phyloP scores from a whole-genome alignment of 2,797 vertebrate species.

The Gambusia yucatana region DNA sequence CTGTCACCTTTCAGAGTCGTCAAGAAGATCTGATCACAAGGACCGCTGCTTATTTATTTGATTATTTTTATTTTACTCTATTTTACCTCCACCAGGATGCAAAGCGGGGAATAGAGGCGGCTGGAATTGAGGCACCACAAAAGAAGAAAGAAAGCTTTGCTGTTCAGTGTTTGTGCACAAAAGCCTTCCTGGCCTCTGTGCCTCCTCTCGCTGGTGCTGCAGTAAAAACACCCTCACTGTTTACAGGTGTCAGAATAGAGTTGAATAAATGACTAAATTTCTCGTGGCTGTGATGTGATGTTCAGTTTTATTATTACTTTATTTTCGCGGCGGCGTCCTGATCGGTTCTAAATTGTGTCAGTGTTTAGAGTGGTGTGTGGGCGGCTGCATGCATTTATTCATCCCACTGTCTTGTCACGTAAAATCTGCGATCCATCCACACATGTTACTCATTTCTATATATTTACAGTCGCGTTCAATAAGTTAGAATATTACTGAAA shows the following conservation, averaged over 20 bases:
- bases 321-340: conserved; percentile 4
- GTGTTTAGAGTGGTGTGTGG: conserved; percentile 23
- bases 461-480: background rate
- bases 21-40: conserved; percentile 74
- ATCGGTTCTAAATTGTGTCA: conserved; percentile 33
- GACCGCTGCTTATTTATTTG: conserved; percentile 18
- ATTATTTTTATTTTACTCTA: conserved; percentile 1
- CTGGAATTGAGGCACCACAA: conserved; percentile 15
- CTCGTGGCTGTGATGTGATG: conserved; percentile 24
- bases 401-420: conserved; percentile 33
- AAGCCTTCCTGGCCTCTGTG: conserved; percentile 2
- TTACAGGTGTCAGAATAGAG: conserved; percentile 11
- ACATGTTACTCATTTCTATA: background rate
- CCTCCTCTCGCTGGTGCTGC: background rate
- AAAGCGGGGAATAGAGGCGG: conserved; percentile 14
- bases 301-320: background rate
- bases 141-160: conserved; percentile 9
- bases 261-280: conserved; percentile 21
- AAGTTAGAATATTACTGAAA: background rate
- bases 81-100: conserved; percentile 18
- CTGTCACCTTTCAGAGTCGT: conserved; percentile 88
- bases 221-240: conserved; percentile 19
- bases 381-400: conserved; percentile 45
- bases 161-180: conserved; percentile 14
- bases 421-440: conserved; percentile 1